A percentile compares a stretch with the other conserved stretches of the same genome.
Conservation (phyloP, 2,888 invertebrate species). For the Allophyes oxyacanthae region DNA sequence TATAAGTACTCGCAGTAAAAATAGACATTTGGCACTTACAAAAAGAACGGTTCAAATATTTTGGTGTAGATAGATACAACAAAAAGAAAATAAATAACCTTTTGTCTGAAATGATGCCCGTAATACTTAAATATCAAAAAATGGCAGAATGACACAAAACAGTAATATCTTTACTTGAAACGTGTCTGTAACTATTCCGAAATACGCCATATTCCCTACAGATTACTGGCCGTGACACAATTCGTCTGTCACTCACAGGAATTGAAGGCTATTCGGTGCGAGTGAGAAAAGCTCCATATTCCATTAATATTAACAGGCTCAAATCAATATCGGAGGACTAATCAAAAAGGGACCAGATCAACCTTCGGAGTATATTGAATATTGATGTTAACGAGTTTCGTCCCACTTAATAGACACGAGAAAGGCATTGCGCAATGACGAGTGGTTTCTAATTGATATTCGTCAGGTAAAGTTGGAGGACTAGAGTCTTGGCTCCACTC, state of each 20-base stretch:
- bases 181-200: conserved; percentile 29
- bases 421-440: conserved; percentile 30
- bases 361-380: conserved; percentile 45
- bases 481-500: conserved; percentile 15
- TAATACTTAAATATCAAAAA: no score
- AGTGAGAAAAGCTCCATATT: conserved; percentile 24
- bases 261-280: conserved; percentile 3
- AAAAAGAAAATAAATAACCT: no score
- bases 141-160: no score
- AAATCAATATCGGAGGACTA: conserved; percentile 47
- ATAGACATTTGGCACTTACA: no score
- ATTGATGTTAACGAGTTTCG: conserved; percentile 46
- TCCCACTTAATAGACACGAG: conserved; percentile 33
- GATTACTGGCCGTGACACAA: conserved; percentile 22
- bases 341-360: conserved; percentile 50
- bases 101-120: no score
- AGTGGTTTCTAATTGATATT: conserved; percentile 53
- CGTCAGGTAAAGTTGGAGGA: conserved; percentile 50
- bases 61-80: no score
- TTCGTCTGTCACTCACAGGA: conserved; percentile 5
- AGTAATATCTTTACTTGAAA: background rate
- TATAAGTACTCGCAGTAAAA: no score
- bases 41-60: no score
- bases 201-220: conserved; percentile 23
- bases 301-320: conserved; percentile 45